These are phyloP conservation scores for Drosophila yooni DNA, from an alignment of 2,888 invertebrate species.

Conservation along the genomic window DNA sequence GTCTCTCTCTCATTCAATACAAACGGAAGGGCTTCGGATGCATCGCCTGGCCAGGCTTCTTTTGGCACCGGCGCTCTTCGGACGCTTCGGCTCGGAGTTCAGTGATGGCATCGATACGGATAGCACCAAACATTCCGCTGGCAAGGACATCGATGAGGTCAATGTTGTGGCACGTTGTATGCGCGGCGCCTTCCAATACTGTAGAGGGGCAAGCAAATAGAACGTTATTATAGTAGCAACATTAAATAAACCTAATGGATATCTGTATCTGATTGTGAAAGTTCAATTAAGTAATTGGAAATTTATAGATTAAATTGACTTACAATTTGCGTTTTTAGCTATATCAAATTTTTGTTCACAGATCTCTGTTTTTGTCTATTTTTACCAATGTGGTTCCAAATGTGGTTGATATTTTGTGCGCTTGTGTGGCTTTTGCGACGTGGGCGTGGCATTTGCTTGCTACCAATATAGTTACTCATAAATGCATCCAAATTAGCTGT, in stretches of 20 bases:
- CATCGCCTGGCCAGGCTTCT: conserved; percentile 80
- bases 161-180: conserved; percentile 84
- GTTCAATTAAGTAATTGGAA: not conserved
- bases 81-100: conserved; percentile 81
- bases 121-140: conserved; percentile 85
- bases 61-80: conserved; percentile 84
- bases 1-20: conserved; percentile 67
- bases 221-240: conserved; percentile 16
- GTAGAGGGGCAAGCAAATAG: conserved; percentile 29
- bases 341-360: conserved; percentile 59
- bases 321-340: conserved; percentile 65
- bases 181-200: conserved; percentile 84
- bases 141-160: conserved; percentile 85
- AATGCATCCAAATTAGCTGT: conserved; percentile 57
- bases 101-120: conserved; percentile 85
- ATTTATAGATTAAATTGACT: conserved; percentile 42
- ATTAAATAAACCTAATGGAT: not conserved
- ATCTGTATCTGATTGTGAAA: not conserved
- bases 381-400: conserved; percentile 76
- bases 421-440: conserved; percentile 76
- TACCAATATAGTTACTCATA: conserved; percentile 40
- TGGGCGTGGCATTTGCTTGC: conserved; percentile 52
- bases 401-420: conserved; percentile 70
- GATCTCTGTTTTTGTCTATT: not conserved
- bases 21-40: conserved; percentile 85